A percentile compares a stretch with the other conserved stretches of the same genome.
phyloP scores from a whole-genome alignment of 2,797 vertebrate species.

The Macroramphosus scolopax region DNA sequence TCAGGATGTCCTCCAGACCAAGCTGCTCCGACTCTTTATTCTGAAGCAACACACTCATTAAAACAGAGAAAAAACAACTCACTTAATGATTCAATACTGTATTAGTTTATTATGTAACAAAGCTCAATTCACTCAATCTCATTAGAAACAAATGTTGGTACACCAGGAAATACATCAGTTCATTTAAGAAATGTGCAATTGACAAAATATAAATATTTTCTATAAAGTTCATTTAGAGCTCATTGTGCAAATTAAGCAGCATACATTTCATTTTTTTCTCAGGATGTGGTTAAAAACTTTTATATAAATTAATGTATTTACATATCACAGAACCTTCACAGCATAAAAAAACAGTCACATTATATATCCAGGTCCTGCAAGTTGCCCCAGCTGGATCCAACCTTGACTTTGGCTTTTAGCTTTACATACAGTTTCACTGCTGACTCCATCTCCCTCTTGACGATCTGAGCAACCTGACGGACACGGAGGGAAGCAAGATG shows the following conservation, averaged over 20 bases:
- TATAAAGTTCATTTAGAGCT: conserved; percentile 24
- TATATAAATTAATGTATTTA: conserved; percentile 6
- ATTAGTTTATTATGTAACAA: neutral
- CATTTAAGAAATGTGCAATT: no score
- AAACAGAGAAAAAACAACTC: no score
- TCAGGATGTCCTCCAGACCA: conserved; percentile 52
- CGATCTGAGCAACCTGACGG: conserved; percentile 90
- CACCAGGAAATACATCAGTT: no score
- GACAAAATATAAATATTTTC: conserved; percentile 35
- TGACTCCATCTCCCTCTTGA: conserved; percentile 94
- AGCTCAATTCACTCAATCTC: no score
- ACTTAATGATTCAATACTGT: neutral
- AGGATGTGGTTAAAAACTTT: conserved; percentile 19
- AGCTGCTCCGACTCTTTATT: conserved; percentile 24
- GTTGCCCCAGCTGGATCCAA: conserved; percentile 91
- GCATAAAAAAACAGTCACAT: neutral
- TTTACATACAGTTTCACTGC: conserved; percentile 88
- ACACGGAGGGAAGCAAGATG: neutral
- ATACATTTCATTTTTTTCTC: conserved; percentile 39
- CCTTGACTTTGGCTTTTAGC: conserved; percentile 88
- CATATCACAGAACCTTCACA: neutral
- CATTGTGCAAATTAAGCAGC: no score
- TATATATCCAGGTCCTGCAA: conserved; percentile 88
- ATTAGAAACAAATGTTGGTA: no score
- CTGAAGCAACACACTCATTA: no score